Percentiles rank a stretch among this genome's conserved stretches.
Evolutionary conservation across 2,113 vertebrate species (phyloP).

Genomic region (Clarias gariepinus): DNA sequence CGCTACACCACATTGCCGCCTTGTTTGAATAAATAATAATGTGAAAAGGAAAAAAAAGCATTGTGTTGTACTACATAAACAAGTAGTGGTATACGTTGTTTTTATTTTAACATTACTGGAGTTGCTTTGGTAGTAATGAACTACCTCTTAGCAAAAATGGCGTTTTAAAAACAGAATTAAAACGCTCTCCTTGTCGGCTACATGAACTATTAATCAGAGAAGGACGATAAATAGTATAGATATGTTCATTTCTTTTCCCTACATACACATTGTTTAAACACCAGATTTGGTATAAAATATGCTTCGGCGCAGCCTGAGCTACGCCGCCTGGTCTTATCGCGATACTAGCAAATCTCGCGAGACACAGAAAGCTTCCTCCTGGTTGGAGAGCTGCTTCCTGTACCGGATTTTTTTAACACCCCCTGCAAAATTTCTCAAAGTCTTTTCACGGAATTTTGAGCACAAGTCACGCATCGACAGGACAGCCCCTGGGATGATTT

Average conservation of each 20-base stretch:
- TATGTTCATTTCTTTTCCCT: neutral
- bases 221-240: neutral
- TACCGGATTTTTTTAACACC: slow-evolving; percentile 34
- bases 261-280: neutral
- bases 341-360: slow-evolving; percentile 52
- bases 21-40: neutral
- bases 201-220: neutral
- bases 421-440: neutral
- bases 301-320: neutral
- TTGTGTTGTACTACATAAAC: neutral
- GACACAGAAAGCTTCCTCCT: slow-evolving; percentile 39
- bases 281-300: neutral
- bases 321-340: neutral
- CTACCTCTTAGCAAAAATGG: neutral
- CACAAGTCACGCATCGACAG: neutral
- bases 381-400: slow-evolving; percentile 57
- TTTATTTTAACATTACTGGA: neutral
- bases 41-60: neutral
- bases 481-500: neutral
- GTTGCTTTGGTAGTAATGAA: neutral
- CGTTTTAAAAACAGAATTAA: neutral
- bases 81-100: neutral
- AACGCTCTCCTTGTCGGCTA: too few species aligned
- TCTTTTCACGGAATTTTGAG: neutral
- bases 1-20: too few species aligned